A percentile compares a stretch with the other conserved stretches of the same genome.
phyloP scores from a whole-genome alignment of 2,888 invertebrate genomes.

The Ormyrus rosae region DNA sequence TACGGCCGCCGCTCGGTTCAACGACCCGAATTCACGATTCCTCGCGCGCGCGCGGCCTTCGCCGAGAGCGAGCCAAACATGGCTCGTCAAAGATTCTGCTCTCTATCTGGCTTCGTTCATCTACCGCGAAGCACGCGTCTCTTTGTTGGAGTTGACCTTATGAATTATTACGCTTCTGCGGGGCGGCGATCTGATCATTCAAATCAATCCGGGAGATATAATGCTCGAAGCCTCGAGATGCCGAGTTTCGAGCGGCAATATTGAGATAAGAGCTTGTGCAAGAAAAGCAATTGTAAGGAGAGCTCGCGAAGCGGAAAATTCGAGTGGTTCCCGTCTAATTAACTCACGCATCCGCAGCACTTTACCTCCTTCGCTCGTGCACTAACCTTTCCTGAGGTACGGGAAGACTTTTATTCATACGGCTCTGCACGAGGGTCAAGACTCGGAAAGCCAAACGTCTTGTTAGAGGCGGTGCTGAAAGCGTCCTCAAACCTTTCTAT shows the following conservation, averaged over 20 bases:
- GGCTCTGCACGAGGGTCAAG: too few species aligned
- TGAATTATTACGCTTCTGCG: not conserved
- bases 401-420: too few species aligned
- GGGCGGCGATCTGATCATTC: not conserved
- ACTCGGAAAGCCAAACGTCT: too few species aligned
- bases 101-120: not conserved
- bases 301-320: slow-evolving; percentile 20
- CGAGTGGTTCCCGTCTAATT: slow-evolving; percentile 23
- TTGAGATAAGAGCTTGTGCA: not conserved
- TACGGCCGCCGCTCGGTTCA: slow-evolving; percentile 34
- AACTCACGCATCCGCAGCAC: slow-evolving; percentile 4
- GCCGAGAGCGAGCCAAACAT: slow-evolving; percentile 36
- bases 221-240: not conserved
- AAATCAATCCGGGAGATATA: not conserved
- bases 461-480: too few species aligned
- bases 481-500: not conserved
- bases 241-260: slow-evolving; percentile 13
- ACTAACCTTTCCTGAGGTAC: not conserved
- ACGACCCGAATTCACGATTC: slow-evolving; percentile 50
- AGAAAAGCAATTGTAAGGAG: not conserved
- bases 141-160: not conserved
- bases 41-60: slow-evolving; percentile 47
- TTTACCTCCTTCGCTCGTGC: slow-evolving; percentile 10
- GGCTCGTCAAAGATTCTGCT: slow-evolving; percentile 27
- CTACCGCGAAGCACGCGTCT: not conserved